Evolutionary conservation across 2,113 vertebrate species (phyloP).

Genomic region (Hepsetus odoe): DNA sequence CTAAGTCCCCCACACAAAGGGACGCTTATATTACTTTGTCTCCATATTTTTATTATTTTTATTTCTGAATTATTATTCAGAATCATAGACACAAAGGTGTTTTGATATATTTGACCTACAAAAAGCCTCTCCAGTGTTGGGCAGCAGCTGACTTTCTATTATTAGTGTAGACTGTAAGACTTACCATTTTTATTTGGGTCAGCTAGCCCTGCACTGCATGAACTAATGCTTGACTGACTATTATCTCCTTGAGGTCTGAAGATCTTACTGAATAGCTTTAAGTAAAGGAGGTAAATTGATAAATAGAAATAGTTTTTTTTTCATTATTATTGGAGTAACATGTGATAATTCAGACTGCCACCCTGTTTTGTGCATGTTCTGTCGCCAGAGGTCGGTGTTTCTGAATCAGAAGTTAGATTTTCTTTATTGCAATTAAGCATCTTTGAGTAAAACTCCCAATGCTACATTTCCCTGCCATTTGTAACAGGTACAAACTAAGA

Average conservation of each 20-base stretch:
- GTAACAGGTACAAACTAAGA: neutral
- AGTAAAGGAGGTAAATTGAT: neutral
- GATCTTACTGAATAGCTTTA: neutral
- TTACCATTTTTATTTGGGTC: neutral
- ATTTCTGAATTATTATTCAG: too few relatives aligned
- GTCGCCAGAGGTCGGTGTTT: neutral
- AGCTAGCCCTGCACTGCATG: neutral
- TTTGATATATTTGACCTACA: neutral
- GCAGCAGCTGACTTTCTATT: neutral
- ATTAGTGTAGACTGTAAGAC: neutral
- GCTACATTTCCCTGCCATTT: neutral
- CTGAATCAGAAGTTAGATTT: too few relatives aligned
- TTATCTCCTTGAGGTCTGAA: neutral
- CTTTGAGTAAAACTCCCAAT: too few relatives aligned
- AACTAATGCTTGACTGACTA: neutral
- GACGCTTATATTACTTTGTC: neutral
- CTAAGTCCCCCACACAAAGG: too few relatives aligned
- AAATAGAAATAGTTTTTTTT: neutral
- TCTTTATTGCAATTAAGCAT: too few relatives aligned
- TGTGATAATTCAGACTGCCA: neutral
- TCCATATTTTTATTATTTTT: neutral
- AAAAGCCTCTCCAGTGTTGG: neutral
- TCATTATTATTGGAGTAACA: neutral
- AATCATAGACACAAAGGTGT: conserved; percentile 1
- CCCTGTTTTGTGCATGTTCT: neutral